phyloP scores from a whole-genome alignment of 2,113 vertebrate genomes.

The Tinamus guttatus region DNA sequence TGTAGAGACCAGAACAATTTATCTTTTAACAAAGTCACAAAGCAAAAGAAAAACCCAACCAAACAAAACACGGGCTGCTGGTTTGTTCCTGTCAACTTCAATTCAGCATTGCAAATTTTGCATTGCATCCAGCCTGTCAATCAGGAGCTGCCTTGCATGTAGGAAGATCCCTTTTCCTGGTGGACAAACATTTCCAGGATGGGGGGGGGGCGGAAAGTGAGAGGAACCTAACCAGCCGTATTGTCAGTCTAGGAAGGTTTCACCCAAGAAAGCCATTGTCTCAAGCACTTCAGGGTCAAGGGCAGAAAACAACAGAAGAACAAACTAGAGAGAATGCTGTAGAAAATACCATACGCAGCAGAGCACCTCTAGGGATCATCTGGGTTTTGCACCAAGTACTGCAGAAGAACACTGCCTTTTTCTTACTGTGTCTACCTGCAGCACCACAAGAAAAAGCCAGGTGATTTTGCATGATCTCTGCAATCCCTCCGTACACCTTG shows the following conservation, averaged over 20 bases:
- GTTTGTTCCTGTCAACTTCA: conserved; percentile 51
- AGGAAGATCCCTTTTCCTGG: not conserved
- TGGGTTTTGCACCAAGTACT: not conserved
- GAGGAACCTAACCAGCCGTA: conserved; percentile 4
- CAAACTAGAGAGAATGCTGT: not conserved
- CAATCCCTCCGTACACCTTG: rapidly evolving
- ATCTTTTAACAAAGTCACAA: conserved; percentile 24
- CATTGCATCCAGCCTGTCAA: not conserved
- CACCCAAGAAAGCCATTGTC: not conserved
- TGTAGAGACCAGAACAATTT: conserved; percentile 18
- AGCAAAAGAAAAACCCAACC: not conserved
- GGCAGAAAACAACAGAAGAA: not conserved
- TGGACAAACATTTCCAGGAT: conserved; percentile 34
- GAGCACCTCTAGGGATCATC: not conserved
- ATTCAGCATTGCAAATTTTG: conserved; percentile 46
- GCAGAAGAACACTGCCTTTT: not conserved
- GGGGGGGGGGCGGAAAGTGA: rapidly evolving
- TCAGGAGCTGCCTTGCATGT: not conserved
- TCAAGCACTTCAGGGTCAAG: not conserved
- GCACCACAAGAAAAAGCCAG: not conserved
- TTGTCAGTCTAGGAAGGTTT: not conserved
- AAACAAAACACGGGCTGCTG: not conserved
- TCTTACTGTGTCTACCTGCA: not conserved
- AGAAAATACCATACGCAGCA: not conserved
- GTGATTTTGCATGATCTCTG: not conserved